Evolutionary conservation across 1,140 invertebrate species (phyloP), one percentile per base, ranked within the genome.

Genomic region (Cherax destructor): DNA sequence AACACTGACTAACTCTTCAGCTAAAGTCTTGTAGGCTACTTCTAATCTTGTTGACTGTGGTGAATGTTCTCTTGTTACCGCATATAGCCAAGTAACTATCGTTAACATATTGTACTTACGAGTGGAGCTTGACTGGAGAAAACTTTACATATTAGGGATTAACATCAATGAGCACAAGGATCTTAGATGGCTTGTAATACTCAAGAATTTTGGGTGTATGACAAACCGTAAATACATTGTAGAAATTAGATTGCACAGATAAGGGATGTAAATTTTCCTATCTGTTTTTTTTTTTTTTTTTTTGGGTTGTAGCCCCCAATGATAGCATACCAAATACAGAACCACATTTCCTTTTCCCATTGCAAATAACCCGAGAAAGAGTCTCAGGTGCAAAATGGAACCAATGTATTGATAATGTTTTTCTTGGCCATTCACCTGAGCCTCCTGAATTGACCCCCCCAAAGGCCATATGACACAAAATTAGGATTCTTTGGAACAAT

Each of bases 61-160:
- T 85, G 83, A 85, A 85, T 85, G 83, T 85, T 50, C 69, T 85
- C 83, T 85, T 85, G 83, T 85, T 85, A 85, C 83, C 69, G 65
- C 83, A 85, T 85, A 85, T 85, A 85, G 83, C 65, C 83, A 85
- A 85, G 83, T 85, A 85, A 85, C 83, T 85, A 85, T 85, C 83
- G 83, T 85, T 85, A 85, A 85, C 83, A 85, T 85, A 85, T 50
- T 85, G 83, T 85, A 85, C 83, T 85, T 85, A 85, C 49, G 83
- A 85, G 83, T 85, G 83, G 24, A 81, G 79, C 83, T 85, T 85
- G 83, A 85, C 83, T 85, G 83, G 83, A 85, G 83, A 85, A 84
- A 85, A 61, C 69, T 85, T 74, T 72, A 52, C 69, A 72, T 72
- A 41, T 85, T 74, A 85, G 83, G 83, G 83, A 85, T 72, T 72